Evolutionary conservation across 2,888 invertebrate genomes (phyloP), one percentile per base, ranked within the genome.

Genomic region (Napeogenes sylphis): DNA sequence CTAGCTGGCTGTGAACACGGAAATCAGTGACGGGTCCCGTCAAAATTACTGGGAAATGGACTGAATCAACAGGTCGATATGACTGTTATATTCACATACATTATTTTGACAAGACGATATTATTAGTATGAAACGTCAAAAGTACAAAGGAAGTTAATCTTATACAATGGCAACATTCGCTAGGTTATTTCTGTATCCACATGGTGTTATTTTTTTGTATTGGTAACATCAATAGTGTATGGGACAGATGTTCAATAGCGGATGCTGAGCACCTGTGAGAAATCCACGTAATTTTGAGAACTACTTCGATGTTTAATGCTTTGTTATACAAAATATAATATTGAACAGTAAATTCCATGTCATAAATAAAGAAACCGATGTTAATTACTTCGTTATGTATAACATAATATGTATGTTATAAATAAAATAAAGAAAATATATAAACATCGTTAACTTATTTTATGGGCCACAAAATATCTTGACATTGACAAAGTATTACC

Each of bases 221-320:
- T 56, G 57, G 45, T 58, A 59, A 65, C 63, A 62, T 68, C 63
- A 63, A 69, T 63, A 60, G 59, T 56, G 58, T 56, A 55, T 58
- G 55, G 57, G 75, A 83, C 89, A 89, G 86, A 88, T 90, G 89
- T 87, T 82, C 78, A 75, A 77, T 79, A 83, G 73, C 68, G 74
- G 89, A 90, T 88, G 87, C 77, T 70, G 73, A 75, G 81, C 90
- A 90, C 89, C 90, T 90, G 89, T 85, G 83, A 74, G 74, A 77
- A 80, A 79, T 75, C 78, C 75, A 75, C 77, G 76, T 76, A 77
- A 79, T 71, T 71, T 66, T 72, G 8, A 51, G 21, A 51, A 30
- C 14, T 51, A 30, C 30, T 10, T 30, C 4, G 21, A 51, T 30
- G n/a, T 51, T 30, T 51, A 12, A n/a, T 21, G 4, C n/a, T 4